Conservation (phyloP, 2,113 vertebrate genomes). For the Muscicapa adusta region DNA sequence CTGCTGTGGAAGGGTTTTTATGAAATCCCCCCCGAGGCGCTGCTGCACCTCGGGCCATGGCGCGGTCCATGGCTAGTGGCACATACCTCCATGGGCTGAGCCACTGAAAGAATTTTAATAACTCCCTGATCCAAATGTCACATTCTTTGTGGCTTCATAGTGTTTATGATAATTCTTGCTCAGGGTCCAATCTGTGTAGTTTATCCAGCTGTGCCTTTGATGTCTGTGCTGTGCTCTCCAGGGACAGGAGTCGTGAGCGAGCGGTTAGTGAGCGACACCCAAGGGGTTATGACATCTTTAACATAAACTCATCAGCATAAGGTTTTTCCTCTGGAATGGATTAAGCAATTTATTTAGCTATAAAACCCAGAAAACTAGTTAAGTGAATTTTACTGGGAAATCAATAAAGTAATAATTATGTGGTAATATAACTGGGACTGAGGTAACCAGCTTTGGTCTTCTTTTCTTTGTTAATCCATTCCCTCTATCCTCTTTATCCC, state of each 20-base stretch:
- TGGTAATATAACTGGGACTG: background rate
- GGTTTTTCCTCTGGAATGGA: conserved; percentile 58
- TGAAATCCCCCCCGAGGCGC: background rate
- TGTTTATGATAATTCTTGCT: conserved; percentile 57
- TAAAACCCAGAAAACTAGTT: conserved; percentile 72
- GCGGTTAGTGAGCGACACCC: conserved; percentile 23
- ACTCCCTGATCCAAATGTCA: conserved; percentile 16
- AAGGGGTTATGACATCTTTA: conserved; percentile 47
- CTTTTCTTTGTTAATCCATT: conserved; percentile 6
- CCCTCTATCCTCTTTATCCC: background rate
- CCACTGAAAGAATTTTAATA: conserved; percentile 48
- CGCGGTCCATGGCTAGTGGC: background rate
- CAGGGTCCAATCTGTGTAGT: conserved; percentile 20
- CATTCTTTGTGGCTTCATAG: conserved; percentile 39
- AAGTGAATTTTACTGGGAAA: conserved; percentile 75
- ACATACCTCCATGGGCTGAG: background rate
- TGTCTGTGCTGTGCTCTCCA: conserved; percentile 48
- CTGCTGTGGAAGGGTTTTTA: background rate
- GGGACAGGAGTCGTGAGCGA: conserved; percentile 19
- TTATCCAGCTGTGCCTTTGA: conserved; percentile 68
- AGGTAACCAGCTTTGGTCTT: background rate
- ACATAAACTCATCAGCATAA: conserved; percentile 48
- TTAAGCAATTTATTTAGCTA: conserved; percentile 75
- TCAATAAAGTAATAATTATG: conserved; percentile 44
- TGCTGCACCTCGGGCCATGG: background rate